Evolutionary conservation across 2,888 invertebrate genomes (phyloP).

Genomic region (Pristionchus arcanus): DNA sequence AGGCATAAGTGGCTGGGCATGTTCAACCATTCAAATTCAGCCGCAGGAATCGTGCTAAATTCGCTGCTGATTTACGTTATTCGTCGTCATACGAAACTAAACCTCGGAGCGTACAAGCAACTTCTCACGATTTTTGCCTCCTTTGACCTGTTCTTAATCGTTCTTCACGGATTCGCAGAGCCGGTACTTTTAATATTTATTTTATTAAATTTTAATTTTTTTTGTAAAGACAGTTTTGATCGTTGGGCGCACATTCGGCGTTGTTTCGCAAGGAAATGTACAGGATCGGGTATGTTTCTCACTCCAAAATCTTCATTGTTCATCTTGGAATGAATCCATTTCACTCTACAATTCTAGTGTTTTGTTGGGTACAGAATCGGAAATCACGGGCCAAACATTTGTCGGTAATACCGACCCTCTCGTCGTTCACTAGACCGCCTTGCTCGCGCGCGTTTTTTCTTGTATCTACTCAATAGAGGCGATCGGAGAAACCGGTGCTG

Average conservation of each 20-base stretch:
- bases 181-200: neutral
- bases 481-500: too few species aligned
- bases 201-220: neutral
- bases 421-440: too few species aligned
- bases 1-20: too few species aligned
- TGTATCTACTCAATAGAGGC: too few species aligned
- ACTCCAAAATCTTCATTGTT: too few species aligned
- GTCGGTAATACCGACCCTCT: too few species aligned
- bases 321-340: too few species aligned
- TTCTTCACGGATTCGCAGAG: neutral
- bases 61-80: neutral
- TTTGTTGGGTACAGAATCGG: too few species aligned
- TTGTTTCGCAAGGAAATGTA: neutral
- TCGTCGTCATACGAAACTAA: neutral
- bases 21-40: neutral
- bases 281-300: neutral
- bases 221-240: neutral
- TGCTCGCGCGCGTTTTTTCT: too few species aligned
- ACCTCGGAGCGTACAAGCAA: constrained; percentile 17
- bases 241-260: neutral
- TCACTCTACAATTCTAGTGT: too few species aligned
- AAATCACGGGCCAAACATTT: too few species aligned
- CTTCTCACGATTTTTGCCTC: constrained; percentile 19
- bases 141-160: neutral
- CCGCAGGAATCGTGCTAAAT: neutral